Percentiles rank a stretch among this genome's conserved stretches.
phyloP scores from a whole-genome alignment of 1,140 invertebrate genomes.

The Oryzaephilus surinamensis region DNA sequence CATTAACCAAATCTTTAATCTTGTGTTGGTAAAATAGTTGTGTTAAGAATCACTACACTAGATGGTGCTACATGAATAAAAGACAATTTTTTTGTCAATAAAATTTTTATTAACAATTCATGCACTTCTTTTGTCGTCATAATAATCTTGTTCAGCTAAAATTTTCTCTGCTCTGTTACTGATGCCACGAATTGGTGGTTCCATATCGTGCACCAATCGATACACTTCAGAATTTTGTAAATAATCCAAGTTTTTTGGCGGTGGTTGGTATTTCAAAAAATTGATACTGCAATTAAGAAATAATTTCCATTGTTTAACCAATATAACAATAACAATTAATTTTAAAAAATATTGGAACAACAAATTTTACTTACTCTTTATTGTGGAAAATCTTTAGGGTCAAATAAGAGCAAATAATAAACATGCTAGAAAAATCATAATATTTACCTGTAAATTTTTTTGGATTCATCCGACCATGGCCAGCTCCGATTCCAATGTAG shows the following conservation, averaged over 20 bases:
- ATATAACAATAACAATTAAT: neutral
- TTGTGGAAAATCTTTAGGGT: constrained; percentile 1
- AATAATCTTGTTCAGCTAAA: constrained; percentile 52
- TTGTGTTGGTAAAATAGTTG: neutral
- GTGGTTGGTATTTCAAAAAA: constrained; percentile 69
- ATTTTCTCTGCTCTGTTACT: constrained; percentile 50
- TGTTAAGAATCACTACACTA: neutral
- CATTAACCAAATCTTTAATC: neutral
- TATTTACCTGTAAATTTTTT: constrained; percentile 42
- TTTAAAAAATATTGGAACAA: constrained; percentile 1
- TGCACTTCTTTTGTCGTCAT: constrained; percentile 14
- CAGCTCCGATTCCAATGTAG: constrained; percentile 41
- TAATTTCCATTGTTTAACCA: neutral
- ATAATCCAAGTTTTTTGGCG: constrained; percentile 54
- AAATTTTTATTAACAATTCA: constrained; percentile 1
- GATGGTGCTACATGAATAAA: neutral
- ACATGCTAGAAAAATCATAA: too few species aligned
- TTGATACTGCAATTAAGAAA: constrained; percentile 48
- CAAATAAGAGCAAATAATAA: neutral
- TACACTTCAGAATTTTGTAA: constrained; percentile 62
- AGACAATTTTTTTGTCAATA: neutral
- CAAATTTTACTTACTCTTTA: neutral
- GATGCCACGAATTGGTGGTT: constrained; percentile 51
- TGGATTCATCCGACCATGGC: constrained; percentile 40
- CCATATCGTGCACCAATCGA: constrained; percentile 62